phyloP scores from a whole-genome alignment of 2,113 vertebrate genomes.

The Albula goreensis region DNA sequence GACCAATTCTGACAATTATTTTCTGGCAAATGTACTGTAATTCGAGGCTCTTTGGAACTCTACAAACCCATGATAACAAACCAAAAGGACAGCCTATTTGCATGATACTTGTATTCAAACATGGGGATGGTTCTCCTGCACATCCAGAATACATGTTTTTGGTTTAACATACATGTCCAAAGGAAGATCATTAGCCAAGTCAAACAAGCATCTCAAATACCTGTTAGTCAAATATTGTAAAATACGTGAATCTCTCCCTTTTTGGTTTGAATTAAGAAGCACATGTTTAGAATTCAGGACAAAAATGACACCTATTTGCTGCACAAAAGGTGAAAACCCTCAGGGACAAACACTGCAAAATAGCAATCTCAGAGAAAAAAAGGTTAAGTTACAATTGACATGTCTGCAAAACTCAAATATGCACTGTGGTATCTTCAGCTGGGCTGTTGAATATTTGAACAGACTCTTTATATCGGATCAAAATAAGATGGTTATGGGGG shows the following conservation, averaged over 20 bases:
- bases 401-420: not conserved
- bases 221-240: not conserved
- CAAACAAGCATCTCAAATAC: not conserved
- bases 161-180: not conserved
- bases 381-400: constrained; percentile 1
- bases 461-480: not conserved
- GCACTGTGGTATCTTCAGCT: not conserved
- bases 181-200: not conserved
- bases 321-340: not conserved
- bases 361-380: not conserved
- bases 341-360: not conserved
- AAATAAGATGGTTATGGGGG: not conserved
- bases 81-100: not conserved
- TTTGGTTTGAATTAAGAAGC: not conserved
- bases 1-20: not conserved
- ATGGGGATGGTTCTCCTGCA: not conserved
- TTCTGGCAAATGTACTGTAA: not conserved
- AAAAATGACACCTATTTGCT: not conserved
- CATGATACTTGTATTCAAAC: not conserved
- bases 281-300: not conserved
- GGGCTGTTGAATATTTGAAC: not conserved
- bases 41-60: constrained; percentile 5
- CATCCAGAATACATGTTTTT: too few relatives aligned
- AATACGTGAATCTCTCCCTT: not conserved
- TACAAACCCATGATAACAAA: not conserved